A percentile compares a stretch with the other conserved stretches of the same genome.
Evolutionary conservation across 1,140 invertebrate species (phyloP).

Genomic region (Sminthurinus signatus): DNA sequence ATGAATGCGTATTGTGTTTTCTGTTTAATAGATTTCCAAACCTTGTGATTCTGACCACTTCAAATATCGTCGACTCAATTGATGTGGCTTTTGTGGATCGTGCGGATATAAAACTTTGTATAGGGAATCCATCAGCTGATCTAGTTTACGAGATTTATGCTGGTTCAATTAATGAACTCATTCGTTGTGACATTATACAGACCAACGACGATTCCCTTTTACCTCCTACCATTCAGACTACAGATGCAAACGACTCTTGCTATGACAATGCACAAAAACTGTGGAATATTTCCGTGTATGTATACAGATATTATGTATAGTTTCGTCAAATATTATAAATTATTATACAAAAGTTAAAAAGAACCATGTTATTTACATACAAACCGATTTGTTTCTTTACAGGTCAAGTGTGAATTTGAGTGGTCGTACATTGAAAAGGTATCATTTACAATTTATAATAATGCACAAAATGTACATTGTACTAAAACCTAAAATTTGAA

Average conservation of each 20-base stretch:
- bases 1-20: slow-evolving; percentile 15
- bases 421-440: slow-evolving; percentile 75
- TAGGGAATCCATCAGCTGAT: slow-evolving; percentile 66
- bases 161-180: slow-evolving; percentile 72
- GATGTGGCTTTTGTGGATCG: slow-evolving; percentile 94
- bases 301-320: slow-evolving; percentile 18
- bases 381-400: not conserved
- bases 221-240: not conserved
- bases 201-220: not conserved
- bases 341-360: not conserved
- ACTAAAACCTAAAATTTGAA: no score
- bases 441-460: no score
- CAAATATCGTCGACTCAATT: slow-evolving; percentile 89
- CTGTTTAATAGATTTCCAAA: slow-evolving; percentile 61
- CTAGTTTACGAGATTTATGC: slow-evolving; percentile 77
- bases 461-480: no score
- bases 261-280: slow-evolving; percentile 3
- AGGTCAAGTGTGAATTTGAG: slow-evolving; percentile 66
- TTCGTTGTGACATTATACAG: slow-evolving; percentile 52
- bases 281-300: slow-evolving; percentile 1
- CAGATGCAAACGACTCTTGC: not conserved
- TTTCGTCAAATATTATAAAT: slow-evolving; percentile 4
- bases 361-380: not conserved
- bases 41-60: slow-evolving; percentile 90
- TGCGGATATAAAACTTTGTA: slow-evolving; percentile 86